A percentile compares a stretch with the other conserved stretches of the same genome.
Conservation (phyloP, 2,797 vertebrate species). For the Adrianichthys oophorus region DNA sequence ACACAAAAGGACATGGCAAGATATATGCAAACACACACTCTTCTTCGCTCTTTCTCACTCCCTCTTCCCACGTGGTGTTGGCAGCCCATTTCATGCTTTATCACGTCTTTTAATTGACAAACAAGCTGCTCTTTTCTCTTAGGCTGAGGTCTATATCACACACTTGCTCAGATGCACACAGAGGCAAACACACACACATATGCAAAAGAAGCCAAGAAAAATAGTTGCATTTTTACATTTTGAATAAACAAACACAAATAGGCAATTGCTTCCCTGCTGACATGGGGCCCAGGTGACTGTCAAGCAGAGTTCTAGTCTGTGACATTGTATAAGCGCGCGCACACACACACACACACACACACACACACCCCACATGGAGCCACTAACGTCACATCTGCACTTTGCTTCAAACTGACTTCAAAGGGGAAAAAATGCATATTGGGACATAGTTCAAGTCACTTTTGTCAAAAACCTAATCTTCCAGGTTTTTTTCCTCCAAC, state of each 20-base stretch:
- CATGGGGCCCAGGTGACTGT: conserved; percentile 69
- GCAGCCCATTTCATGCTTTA: conserved; percentile 87
- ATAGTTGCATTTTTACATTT: conserved; percentile 67
- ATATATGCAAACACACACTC: conserved; percentile 75
- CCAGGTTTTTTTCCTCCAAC: conserved; percentile 7
- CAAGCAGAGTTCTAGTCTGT: conserved; percentile 68
- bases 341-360: conserved; percentile 6
- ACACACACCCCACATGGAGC: conserved; percentile 10
- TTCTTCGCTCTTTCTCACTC: conserved; percentile 58
- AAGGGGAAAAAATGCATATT: not conserved
- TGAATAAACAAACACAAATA: conserved; percentile 44
- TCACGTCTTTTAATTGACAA: conserved; percentile 88
- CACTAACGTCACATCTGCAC: conserved; percentile 30
- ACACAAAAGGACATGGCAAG: conserved; percentile 50
- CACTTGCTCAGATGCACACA: conserved; percentile 55
- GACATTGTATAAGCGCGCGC: conserved; percentile 30
- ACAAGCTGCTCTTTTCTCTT: conserved; percentile 86
- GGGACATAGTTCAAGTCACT: conserved; percentile 19
- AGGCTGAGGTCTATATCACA: conserved; percentile 84
- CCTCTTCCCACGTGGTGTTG: conserved; percentile 76
- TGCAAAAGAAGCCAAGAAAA: conserved; percentile 41
- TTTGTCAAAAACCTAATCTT: conserved; percentile 36
- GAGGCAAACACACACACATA: conserved; percentile 27
- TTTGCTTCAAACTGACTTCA: conserved; percentile 30
- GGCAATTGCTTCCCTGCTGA: conserved; percentile 58